Evolutionary conservation across 2,113 vertebrate genomes (phyloP).

Genomic region (Pyrgilauda ruficollis): DNA sequence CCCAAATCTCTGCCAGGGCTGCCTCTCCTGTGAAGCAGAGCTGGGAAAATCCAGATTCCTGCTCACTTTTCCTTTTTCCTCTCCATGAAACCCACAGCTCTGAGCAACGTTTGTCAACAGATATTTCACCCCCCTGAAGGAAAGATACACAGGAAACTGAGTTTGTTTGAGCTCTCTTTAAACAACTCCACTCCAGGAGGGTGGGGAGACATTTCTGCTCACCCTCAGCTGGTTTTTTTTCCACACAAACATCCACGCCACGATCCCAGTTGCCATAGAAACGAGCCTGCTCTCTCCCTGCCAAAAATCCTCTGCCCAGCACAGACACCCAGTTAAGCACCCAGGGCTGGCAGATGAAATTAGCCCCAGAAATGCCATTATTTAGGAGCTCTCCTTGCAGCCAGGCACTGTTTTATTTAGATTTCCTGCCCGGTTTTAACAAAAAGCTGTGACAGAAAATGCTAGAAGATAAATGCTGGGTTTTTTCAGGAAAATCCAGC

Average conservation of each 20-base stretch:
- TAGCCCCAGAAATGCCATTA: neutral
- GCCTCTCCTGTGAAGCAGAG: neutral
- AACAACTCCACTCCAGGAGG: neutral
- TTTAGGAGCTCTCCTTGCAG: neutral
- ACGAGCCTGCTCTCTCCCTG: neutral
- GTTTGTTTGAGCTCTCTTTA: neutral
- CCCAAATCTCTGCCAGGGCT: neutral
- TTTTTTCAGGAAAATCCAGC: too few species aligned
- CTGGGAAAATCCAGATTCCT: neutral
- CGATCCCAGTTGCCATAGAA: slow-evolving; percentile 39
- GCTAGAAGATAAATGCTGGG: neutral
- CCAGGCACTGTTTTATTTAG: neutral
- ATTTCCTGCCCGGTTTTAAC: neutral
- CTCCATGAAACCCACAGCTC: neutral
- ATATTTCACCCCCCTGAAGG: neutral
- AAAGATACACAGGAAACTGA: accelerated
- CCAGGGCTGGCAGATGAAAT: neutral
- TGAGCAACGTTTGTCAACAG: neutral
- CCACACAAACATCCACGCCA: neutral
- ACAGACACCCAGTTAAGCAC: neutral
- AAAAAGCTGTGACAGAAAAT: neutral
- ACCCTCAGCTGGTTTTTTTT: neutral
- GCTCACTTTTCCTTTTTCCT: accelerated
- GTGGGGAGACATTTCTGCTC: neutral
- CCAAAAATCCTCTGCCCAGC: neutral